Evolutionary conservation across 2,797 vertebrate species (phyloP).

Genomic region (Mastacembelus armatus): DNA sequence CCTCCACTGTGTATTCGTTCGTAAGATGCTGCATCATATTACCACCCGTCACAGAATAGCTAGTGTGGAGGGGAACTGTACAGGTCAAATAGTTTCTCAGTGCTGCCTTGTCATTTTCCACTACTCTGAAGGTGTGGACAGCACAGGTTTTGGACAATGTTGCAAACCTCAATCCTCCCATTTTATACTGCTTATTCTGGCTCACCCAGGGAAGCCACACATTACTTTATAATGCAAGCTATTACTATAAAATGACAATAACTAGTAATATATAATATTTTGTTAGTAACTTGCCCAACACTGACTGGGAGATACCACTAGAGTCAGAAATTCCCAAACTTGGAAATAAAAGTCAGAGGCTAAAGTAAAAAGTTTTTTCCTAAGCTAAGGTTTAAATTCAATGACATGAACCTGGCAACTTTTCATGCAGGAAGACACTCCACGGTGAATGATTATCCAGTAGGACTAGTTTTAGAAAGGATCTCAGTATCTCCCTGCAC

Average conservation of each 20-base stretch:
- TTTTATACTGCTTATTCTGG: too few relatives aligned
- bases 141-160: slow-evolving; percentile 7
- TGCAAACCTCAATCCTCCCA: slow-evolving; percentile 7
- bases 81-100: too few relatives aligned
- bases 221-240: too few relatives aligned
- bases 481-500: background rate
- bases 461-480: slow-evolving; percentile 1
- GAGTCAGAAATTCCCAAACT: too few relatives aligned
- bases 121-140: background rate
- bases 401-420: background rate
- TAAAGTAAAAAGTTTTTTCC: background rate
- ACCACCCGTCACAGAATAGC: slow-evolving; percentile 4
- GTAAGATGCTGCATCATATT: slow-evolving; percentile 19
- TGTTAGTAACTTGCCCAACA: too few relatives aligned
- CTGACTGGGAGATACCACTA: too few relatives aligned
- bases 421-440: background rate
- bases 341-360: background rate
- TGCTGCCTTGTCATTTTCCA: slow-evolving; percentile 9
- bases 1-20: slow-evolving; percentile 14
- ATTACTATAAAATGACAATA: too few relatives aligned
- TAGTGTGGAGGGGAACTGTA: slow-evolving; percentile 23
- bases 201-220: too few relatives aligned
- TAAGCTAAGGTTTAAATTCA: too few relatives aligned
- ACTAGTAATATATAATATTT: too few relatives aligned
- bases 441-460: background rate